Base-by-base conservation (phyloP, 1,140 invertebrate species). In the Drosophila kurseongensis region DNA sequence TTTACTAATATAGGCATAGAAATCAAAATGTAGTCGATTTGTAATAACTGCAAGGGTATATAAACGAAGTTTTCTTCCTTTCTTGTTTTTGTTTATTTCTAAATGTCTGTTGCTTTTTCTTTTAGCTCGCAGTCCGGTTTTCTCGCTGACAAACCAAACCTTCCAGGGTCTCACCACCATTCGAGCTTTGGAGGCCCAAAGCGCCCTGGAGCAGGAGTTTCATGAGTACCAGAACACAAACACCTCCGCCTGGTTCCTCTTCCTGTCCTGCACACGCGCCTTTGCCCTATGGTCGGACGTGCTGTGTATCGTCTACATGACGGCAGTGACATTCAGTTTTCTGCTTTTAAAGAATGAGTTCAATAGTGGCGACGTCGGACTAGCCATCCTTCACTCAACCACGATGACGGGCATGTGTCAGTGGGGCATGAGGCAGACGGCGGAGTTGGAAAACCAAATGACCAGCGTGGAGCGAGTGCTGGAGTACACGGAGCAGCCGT, bases 371-470 rank as follows among this genome's bases (percentile, higher is more conserved):
- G 93, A 96, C 71, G 96, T 97, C 6, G 97, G 97, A 14, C 80
- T 98, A 44, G 95, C 96, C 1, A 95, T 98, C 55, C 96, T 96
- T 0, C 97, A 97, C 83, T 95, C 95, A 3, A 95, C 97, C 40
- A 94, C 95, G 0, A 92, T 98, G 51, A 95, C 95, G 18, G 95
- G 96, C 2, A 95, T 96, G 93, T 95, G 97, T 57, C 97, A 98
- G 85, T 98, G 96, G 95, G 97, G 96, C 2, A 96, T 98, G 93
- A 93, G 97, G 57, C 97, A 98, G 80, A 97, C 96, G 12, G 96
- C 97, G 0, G 96, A 97, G 88, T 92, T 96, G 4, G 96, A 97
- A 79, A 97, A 96, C 85, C 95, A 98, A 91, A 97, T 98, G 96
- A 97, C 97, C 95, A n/a, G 94, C 94, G 62, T 94, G 6, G 96